These are phyloP conservation scores for Halesus radiatus DNA, from an alignment of 1,140 invertebrate species.

Conservation along the genomic window DNA sequence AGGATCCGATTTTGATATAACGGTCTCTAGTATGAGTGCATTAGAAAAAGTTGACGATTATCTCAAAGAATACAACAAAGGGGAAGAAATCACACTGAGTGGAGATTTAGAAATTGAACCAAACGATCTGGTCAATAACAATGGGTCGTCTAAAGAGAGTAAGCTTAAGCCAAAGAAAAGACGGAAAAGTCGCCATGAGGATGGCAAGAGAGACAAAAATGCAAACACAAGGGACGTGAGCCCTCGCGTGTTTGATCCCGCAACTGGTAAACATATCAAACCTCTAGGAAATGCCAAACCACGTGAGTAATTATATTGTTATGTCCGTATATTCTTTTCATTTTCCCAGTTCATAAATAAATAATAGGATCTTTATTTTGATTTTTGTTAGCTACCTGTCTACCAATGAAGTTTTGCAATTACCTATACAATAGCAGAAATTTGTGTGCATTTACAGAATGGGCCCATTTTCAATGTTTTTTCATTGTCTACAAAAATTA, in stretches of 20 bases:
- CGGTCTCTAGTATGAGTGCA: conserved; percentile 68
- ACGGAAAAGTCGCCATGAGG: conserved; percentile 65
- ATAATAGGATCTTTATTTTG: no score
- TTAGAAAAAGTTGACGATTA: conserved; percentile 70
- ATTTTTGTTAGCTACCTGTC: no score
- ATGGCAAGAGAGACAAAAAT: conserved; percentile 61
- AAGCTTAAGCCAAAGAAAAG: conserved; percentile 65
- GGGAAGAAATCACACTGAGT: conserved; percentile 68
- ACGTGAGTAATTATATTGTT: conserved; percentile 20
- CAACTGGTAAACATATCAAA: conserved; percentile 54
- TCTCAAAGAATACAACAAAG: conserved; percentile 68
- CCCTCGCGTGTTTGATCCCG: conserved; percentile 66
- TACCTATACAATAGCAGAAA: no score
- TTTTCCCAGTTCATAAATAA: background rate
- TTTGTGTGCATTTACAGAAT: no score
- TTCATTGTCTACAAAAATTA: no score
- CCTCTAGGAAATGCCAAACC: conserved; percentile 40
- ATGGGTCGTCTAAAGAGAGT: conserved; percentile 63
- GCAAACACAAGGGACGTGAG: conserved; percentile 65
- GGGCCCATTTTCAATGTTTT: no score
- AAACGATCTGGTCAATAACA: conserved; percentile 68
- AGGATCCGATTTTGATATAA: conserved; percentile 68
- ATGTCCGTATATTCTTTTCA: background rate
- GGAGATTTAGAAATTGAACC: conserved; percentile 68
- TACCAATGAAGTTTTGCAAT: no score